Evolutionary conservation across 2,888 invertebrate species (phyloP).

Genomic region (Pimpla rufipes): DNA sequence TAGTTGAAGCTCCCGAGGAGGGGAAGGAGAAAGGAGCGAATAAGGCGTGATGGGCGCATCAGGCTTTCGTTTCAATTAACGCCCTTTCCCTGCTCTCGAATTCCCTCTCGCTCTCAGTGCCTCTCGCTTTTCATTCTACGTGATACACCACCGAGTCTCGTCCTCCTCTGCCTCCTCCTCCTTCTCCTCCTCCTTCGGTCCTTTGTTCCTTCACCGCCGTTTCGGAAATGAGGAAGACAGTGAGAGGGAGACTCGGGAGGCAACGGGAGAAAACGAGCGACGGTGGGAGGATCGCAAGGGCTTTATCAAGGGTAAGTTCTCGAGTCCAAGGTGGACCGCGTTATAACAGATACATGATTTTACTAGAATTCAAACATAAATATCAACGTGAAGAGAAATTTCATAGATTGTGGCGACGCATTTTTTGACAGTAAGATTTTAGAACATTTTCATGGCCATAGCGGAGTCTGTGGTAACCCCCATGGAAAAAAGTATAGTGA

Average conservation of each 20-base stretch:
- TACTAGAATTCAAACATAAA: neutral
- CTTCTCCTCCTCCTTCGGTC: constrained; percentile 31
- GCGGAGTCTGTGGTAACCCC: too few relatives aligned
- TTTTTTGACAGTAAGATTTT: too few relatives aligned
- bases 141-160: constrained; percentile 42
- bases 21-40: constrained; percentile 41
- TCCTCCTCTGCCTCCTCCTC: neutral
- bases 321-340: constrained; percentile 57
- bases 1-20: constrained; percentile 32
- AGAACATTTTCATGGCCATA: too few relatives aligned
- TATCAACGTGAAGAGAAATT: neutral
- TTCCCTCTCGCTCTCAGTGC: constrained; percentile 64
- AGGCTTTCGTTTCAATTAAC: constrained; percentile 80
- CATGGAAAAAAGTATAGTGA: too few relatives aligned
- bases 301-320: constrained; percentile 75
- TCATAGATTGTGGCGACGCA: too few relatives aligned
- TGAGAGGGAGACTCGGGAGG: constrained; percentile 44
- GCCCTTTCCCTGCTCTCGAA: constrained; percentile 75
- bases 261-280: constrained; percentile 25
- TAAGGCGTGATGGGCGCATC: constrained; percentile 71
- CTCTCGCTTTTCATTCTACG: constrained; percentile 65
- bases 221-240: constrained; percentile 43
- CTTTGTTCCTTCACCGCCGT: constrained; percentile 56
- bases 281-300: constrained; percentile 68
- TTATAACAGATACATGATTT: constrained; percentile 37